Evolutionary conservation across 2,113 vertebrate genomes (phyloP), one percentile per base, ranked within the genome.

Genomic region (Pluvianellus socialis): DNA sequence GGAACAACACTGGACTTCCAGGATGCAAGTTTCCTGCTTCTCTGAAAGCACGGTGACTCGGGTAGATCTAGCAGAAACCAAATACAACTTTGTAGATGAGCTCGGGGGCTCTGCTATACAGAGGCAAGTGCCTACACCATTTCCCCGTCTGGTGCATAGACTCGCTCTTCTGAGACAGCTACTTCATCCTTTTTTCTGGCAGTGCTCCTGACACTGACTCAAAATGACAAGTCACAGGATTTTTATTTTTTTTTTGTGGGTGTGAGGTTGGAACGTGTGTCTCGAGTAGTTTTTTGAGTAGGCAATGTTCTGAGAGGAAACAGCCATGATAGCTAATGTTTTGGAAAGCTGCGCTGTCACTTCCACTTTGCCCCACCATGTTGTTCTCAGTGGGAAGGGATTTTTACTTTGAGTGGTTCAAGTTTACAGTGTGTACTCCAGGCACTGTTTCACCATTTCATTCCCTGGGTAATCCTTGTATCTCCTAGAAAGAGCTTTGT

Each of bases 401-500:
- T 74, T 95, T 96, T 93, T 85, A 32, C 65, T 71, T 86, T 17
- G 19, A 68, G 58, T 45, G 30, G 50, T 89, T 92, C 47, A 81
- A 84, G 91, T 77, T 89, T 94, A 74, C 72, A 74, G 19, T 0
- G 0, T 70, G 72, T 91, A 42, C 55, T 88, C 75, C 83, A 96
- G 95, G 74, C 68, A 30, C 86, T 90, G 85, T 91, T 95, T 94
- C 9, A 0, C 89, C 89, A 55, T 96, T 88, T 95, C 27, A 42
- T 94, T 97, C 92, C 79, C 75, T 83, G 59, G 83, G 82, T 86
- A 95, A 92, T 94, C 67, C 89, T 70, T 96, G 79, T 91, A 89
- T 92, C 96, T 96, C 95, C 92, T 94, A 93, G 94, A 93, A 96
- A 40, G 95, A 84, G 75, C 90, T 93, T 88, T 93, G 94, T 96